These are phyloP conservation scores for Drosophila arizonae DNA, from an alignment of 1,140 invertebrate species.

Conservation along the genomic window DNA sequence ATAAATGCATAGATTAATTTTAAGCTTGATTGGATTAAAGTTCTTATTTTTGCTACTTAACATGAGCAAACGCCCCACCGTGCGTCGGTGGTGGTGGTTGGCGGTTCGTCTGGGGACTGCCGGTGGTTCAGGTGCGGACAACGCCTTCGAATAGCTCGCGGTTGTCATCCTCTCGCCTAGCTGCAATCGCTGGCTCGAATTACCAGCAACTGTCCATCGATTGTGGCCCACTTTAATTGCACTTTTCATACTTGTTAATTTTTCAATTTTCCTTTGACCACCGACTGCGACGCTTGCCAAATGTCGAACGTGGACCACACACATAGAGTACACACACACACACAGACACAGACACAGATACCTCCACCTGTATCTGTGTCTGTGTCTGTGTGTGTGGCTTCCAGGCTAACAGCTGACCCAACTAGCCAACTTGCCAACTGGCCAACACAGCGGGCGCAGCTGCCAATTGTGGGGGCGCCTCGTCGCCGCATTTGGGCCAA, in stretches of 20 bases:
- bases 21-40: too few species aligned
- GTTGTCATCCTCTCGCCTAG: conserved; percentile 64
- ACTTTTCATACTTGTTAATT: conserved; percentile 81
- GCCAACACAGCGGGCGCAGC: conserved; percentile 51
- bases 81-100: not conserved
- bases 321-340: conserved; percentile 38
- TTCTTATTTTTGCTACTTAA: too few species aligned
- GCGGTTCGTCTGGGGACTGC: not conserved
- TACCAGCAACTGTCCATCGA: conserved; percentile 50
- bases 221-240: conserved; percentile 75
- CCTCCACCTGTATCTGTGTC: too few species aligned
- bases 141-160: conserved; percentile 35
- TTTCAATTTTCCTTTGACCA: conserved; percentile 76
- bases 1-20: too few species aligned
- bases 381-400: too few species aligned
- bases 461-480: conserved; percentile 48
- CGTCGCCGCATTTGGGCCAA: conserved; percentile 64
- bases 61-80: too few species aligned
- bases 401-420: conserved; percentile 55
- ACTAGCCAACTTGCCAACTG: conserved; percentile 27
- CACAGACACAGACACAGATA: conserved; percentile 50
- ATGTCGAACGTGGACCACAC: conserved; percentile 67
- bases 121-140: conserved; percentile 64
- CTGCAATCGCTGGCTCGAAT: conserved; percentile 39
- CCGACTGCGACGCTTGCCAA: conserved; percentile 66